A percentile compares a stretch with the other conserved stretches of the same genome.
phyloP scores from a whole-genome alignment of 2,888 invertebrate species.

The Sphecodes monilicornis region DNA sequence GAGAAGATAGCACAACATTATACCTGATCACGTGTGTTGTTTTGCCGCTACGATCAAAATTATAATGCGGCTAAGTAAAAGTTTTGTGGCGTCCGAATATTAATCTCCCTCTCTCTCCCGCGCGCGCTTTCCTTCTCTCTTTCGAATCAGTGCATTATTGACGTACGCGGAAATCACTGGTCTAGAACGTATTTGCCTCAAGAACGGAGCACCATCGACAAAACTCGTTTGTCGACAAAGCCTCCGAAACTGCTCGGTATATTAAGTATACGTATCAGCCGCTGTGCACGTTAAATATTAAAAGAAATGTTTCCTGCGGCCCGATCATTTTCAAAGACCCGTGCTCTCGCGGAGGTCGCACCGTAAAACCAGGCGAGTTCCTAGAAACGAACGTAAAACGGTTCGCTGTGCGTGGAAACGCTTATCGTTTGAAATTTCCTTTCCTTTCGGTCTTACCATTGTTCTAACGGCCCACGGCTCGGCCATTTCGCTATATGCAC shows the following conservation, averaged over 20 bases:
- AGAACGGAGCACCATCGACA: not conserved
- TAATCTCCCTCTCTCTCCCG: not conserved
- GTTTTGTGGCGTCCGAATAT: not conserved
- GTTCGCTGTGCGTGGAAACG: constrained; percentile 60
- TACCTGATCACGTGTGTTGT: no score
- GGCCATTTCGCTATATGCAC: constrained; percentile 57
- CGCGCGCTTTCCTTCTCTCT: not conserved
- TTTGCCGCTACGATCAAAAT: no score
- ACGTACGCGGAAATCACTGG: not conserved
- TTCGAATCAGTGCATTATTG: not conserved
- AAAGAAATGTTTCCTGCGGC: constrained; percentile 52
- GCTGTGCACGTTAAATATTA: constrained; percentile 44
- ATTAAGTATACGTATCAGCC: constrained; percentile 32
- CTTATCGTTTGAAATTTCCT: constrained; percentile 67
- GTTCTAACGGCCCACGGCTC: constrained; percentile 59
- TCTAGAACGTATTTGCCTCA: not conserved
- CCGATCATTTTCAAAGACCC: constrained; percentile 52
- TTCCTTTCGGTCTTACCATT: constrained; percentile 58
- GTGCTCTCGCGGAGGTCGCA: not conserved
- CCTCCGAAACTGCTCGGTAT: not conserved
- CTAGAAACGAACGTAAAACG: constrained; percentile 64
- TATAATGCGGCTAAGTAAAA: no score
- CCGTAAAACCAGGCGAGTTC: constrained; percentile 54
- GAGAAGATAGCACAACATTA: no score
- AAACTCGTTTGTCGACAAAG: constrained; percentile 35